A percentile compares a stretch with the other conserved stretches of the same genome.
Conservation (phyloP, 2,113 vertebrate genomes). For the Falco punctatus region DNA sequence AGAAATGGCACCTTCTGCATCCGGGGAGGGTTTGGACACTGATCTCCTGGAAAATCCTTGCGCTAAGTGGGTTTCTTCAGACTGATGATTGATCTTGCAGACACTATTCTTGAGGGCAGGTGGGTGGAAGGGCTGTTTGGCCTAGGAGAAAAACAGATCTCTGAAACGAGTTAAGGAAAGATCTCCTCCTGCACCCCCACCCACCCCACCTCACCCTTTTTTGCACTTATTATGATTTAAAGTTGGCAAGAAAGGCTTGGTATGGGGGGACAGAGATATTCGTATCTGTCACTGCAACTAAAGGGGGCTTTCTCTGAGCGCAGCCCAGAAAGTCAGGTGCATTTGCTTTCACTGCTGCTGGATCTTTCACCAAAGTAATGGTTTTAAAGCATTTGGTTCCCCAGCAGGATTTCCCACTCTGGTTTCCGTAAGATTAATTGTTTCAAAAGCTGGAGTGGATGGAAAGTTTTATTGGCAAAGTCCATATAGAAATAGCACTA, state of each 20-base stretch:
- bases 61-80: background rate
- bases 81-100: background rate
- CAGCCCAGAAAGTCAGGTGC: slow-evolving; percentile 37
- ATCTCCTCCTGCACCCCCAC: fast-evolving
- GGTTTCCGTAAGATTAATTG: slow-evolving; percentile 51
- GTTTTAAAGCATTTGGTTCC: slow-evolving; percentile 45
- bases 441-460: slow-evolving; percentile 50
- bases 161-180: background rate
- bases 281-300: background rate
- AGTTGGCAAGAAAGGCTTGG: background rate
- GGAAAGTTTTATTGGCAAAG: slow-evolving; percentile 30
- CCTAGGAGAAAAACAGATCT: background rate
- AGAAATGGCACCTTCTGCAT: background rate
- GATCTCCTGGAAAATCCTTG: background rate
- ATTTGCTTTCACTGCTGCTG: slow-evolving; percentile 1
- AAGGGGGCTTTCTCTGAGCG: background rate
- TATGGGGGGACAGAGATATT: background rate
- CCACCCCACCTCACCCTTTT: background rate
- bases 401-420: slow-evolving; percentile 44
- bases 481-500: background rate
- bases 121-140: background rate
- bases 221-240: background rate
- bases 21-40: background rate
- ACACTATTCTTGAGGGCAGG: background rate
- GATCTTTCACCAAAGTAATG: background rate